These are phyloP conservation scores for Brachyopa scutellaris DNA, from an alignment of 2,888 invertebrate species.

Conservation along the genomic window DNA sequence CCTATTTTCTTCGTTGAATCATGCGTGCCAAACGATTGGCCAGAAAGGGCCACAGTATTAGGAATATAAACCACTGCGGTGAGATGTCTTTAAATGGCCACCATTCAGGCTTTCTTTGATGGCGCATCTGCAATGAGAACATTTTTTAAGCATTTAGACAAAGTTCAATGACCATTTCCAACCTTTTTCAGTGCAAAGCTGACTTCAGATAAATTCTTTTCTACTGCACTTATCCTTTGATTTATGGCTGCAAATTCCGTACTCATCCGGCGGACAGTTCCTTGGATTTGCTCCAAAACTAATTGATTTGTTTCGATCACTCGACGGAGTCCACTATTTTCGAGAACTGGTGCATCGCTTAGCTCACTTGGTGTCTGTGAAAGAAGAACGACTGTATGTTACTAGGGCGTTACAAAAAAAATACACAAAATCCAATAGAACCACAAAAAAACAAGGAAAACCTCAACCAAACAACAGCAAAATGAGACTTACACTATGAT, in stretches of 20 bases:
- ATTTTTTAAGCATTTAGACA: not conserved
- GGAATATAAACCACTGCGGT: conserved; percentile 79
- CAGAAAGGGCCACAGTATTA: conserved; percentile 79
- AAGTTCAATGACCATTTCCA: too few relatives aligned
- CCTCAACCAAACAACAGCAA: conserved; percentile 45
- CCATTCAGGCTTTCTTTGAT: conserved; percentile 81
- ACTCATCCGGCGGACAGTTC: conserved; percentile 79
- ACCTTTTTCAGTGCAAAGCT: conserved; percentile 68
- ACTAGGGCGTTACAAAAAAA: conserved; percentile 24
- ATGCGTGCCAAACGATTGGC: conserved; percentile 46
- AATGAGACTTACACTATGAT: conserved; percentile 70
- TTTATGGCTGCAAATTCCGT: conserved; percentile 78
- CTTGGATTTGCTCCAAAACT: conserved; percentile 78
- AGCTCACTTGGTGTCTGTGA: conserved; percentile 63
- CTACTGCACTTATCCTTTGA: conserved; percentile 78
- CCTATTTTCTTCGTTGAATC: conserved; percentile 46
- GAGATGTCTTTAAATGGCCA: conserved; percentile 86
- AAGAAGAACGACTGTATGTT: conserved; percentile 47
- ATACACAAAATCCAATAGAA: not conserved
- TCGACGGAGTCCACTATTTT: conserved; percentile 74
- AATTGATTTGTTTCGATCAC: conserved; percentile 77
- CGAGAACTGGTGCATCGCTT: conserved; percentile 43
- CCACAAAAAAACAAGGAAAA: not conserved
- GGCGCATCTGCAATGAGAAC: conserved; percentile 31
- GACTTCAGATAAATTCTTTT: conserved; percentile 77